A percentile compares a stretch with the other conserved stretches of the same genome.
phyloP scores from a whole-genome alignment of 2,888 invertebrate species.

The Diaprepes abbreviatus region DNA sequence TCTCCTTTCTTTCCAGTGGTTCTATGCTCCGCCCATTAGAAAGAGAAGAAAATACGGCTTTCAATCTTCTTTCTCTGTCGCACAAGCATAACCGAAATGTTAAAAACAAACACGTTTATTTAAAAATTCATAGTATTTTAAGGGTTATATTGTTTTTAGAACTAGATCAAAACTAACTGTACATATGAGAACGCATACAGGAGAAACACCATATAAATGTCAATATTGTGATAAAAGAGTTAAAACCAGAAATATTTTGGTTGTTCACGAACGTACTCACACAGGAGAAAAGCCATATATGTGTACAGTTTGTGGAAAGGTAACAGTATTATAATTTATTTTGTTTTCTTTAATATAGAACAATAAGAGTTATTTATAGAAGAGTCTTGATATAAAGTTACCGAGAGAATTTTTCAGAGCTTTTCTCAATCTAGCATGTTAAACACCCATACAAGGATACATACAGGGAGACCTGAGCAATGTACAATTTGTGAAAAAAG shows the following conservation, averaged over 20 bases:
- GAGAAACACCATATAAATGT: slow-evolving; percentile 61
- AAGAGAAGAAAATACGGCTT: no score
- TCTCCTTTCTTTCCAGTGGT: no score
- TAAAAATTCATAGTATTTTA: background rate
- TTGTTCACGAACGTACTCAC: slow-evolving; percentile 60
- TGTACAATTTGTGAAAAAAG: slow-evolving; percentile 62
- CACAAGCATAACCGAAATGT: no score
- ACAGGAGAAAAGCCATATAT: slow-evolving; percentile 61
- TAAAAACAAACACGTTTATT: no score
- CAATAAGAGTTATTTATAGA: no score
- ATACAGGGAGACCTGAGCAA: slow-evolving; percentile 61
- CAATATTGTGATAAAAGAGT: slow-evolving; percentile 58
- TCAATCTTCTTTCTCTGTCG: no score
- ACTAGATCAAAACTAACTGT: slow-evolving; percentile 53
- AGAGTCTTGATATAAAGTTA: no score
- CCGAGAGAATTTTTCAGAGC: slow-evolving; percentile 45
- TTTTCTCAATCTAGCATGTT: slow-evolving; percentile 62
- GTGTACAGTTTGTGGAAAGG: slow-evolving; percentile 62
- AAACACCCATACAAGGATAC: slow-evolving; percentile 62
- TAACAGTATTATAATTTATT: slow-evolving; percentile 39
- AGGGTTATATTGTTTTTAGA: slow-evolving; percentile 17
- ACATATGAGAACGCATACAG: slow-evolving; percentile 61
- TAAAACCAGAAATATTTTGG: slow-evolving; percentile 56
- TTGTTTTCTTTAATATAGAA: background rate
- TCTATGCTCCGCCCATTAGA: no score